Conservation (phyloP, 92 coral and sea anemone genomes). For the Scolanthus callimorphus region DNA sequence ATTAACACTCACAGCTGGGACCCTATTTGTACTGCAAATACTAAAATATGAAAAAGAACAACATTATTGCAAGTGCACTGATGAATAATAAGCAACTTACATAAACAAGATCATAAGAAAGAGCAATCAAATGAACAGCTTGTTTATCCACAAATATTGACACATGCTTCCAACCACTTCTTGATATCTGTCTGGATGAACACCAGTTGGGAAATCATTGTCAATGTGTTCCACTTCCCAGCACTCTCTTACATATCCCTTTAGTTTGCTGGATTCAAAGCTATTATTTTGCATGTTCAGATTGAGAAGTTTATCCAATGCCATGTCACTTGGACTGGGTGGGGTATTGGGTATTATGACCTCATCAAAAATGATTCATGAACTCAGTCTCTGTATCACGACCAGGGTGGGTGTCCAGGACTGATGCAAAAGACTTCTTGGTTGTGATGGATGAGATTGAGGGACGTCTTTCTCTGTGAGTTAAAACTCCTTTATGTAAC, state of each 20-base stretch:
- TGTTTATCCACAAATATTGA: too few species aligned
- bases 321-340: conserved; percentile 25
- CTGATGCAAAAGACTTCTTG: conserved; percentile 72
- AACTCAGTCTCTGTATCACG: conserved; percentile 38
- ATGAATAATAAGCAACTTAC: too few species aligned
- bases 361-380: conserved; percentile 48
- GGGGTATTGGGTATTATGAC: conserved; percentile 45
- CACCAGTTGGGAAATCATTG: conserved; percentile 80
- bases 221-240: conserved; percentile 78
- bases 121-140: too few species aligned
- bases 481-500: conserved; percentile 61
- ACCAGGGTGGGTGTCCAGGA: conserved; percentile 65
- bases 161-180: conserved; percentile 85
- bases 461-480: conserved; percentile 42
- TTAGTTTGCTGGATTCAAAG: conserved; percentile 75
- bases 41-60: too few species aligned
- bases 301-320: conserved; percentile 47
- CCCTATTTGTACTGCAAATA: too few species aligned
- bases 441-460: conserved; percentile 64
- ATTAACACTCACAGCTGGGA: too few species aligned
- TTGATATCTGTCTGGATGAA: conserved; percentile 79
- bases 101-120: conserved; percentile 69
- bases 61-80: too few species aligned
- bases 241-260: conserved; percentile 75
- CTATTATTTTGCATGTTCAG: conserved; percentile 38